phyloP scores from a whole-genome alignment of 2,888 invertebrate species.

The Ferrisia virgata region DNA sequence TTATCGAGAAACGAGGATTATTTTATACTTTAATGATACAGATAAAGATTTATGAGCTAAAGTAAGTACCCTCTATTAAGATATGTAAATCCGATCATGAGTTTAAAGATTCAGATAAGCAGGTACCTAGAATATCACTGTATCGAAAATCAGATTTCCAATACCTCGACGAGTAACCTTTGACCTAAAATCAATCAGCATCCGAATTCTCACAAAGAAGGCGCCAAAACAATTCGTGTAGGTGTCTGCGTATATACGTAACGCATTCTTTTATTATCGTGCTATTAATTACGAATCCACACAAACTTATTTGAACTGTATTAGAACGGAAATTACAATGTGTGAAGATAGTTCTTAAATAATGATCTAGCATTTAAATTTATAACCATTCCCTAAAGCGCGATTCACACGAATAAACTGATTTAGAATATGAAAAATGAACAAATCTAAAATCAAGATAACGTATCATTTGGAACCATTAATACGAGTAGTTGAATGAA shows the following conservation, averaged over 20 bases:
- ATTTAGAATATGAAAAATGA: slow-evolving; percentile 11
- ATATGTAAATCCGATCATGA: neutral
- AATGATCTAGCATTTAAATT: slow-evolving; percentile 2
- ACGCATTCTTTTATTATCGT: neutral
- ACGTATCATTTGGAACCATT: neutral
- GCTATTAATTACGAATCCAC: slow-evolving; percentile 8
- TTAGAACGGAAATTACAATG: neutral
- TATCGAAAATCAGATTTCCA: neutral
- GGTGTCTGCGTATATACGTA: neutral
- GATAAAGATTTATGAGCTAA: too few relatives aligned
- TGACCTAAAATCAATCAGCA: slow-evolving; percentile 8
- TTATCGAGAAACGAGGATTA: too few relatives aligned
- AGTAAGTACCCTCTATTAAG: too few relatives aligned
- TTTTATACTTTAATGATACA: too few relatives aligned
- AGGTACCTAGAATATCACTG: neutral
- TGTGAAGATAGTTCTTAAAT: neutral
- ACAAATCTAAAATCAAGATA: neutral
- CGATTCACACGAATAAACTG: neutral
- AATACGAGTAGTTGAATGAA: neutral
- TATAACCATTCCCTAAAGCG: neutral
- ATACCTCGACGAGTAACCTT: neutral
- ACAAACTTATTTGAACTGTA: neutral
- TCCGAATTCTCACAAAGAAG: neutral
- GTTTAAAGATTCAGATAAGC: neutral
- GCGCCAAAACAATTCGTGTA: neutral